A percentile compares a stretch with the other conserved stretches of the same genome.
Conservation (phyloP, 1,140 invertebrate genomes). For the Grapholita molesta region DNA sequence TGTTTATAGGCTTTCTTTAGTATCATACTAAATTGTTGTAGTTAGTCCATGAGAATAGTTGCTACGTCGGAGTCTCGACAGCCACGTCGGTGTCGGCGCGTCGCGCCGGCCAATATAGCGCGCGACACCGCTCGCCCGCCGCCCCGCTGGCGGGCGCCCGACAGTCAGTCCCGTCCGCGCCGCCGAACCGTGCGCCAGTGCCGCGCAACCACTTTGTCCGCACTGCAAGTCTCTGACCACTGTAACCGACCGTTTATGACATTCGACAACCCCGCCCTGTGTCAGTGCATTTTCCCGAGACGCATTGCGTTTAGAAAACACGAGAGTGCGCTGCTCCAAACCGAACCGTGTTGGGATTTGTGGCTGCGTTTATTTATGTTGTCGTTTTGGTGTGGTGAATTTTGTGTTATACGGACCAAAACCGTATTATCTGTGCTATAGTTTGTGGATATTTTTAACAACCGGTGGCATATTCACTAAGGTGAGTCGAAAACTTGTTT, state of each 20-base stretch:
- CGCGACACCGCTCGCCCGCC: conserved; percentile 34
- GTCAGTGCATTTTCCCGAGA: conserved; percentile 67
- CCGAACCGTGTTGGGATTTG: conserved; percentile 38
- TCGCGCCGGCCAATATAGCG: conserved; percentile 27
- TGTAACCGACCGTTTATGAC: conserved; percentile 69
- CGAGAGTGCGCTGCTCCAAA: conserved; percentile 51
- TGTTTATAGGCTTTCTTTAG: neutral
- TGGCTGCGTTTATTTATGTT: conserved; percentile 74
- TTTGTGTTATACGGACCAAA: conserved; percentile 74
- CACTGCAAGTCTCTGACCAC: conserved; percentile 63
- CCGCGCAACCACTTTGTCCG: conserved; percentile 31
- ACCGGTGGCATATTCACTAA: conserved; percentile 59
- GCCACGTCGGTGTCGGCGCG: conserved; percentile 27
- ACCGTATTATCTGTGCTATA: conserved; percentile 74
- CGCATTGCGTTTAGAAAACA: conserved; percentile 58
- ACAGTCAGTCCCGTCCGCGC: conserved; percentile 58
- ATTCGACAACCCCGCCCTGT: conserved; percentile 74
- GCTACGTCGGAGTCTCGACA: conserved; percentile 31
- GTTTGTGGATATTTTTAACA: conserved; percentile 69
- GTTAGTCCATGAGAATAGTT: conserved; percentile 7
- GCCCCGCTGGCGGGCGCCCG: conserved; percentile 19
- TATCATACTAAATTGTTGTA: neutral
- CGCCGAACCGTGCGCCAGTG: conserved; percentile 46
- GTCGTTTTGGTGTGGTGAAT: conserved; percentile 76
- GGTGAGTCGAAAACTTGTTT: conserved; percentile 64